Evolutionary conservation across 2,797 vertebrate genomes (phyloP), one percentile per base, ranked within the genome.

Genomic region (Coranthus polyacanthus): DNA sequence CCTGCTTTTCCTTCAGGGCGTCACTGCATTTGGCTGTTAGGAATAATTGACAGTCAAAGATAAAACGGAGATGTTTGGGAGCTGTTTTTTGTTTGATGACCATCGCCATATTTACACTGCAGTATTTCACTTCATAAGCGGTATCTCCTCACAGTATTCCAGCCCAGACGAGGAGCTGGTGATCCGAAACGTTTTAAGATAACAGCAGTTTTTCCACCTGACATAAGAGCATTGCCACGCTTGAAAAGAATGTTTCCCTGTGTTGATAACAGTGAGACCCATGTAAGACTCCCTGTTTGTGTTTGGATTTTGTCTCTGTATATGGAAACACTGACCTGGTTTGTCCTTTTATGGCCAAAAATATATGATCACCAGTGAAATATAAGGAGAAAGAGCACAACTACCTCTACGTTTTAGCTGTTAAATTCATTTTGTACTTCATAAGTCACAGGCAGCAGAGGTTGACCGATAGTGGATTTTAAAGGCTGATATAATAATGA

Each of bases 211-310:
- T 61, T 68, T 66, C 5, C 4, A 29, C 34, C 46, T 72, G 72
- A 77, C 34, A 17, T 64, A 29, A 65, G 52, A 61, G 16, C 55
- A 17, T 22, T 53, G 66, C 60, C 46, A 77, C 66, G 34, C 45
- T 66, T 6, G 1, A 58, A 46, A 71, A 62, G n/a, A 78, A 65
- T 78, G 68, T n/a, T n/a, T n/a, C n/a, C n/a, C n/a, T n/a, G n/a
- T n/a, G n/a, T 71, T 78, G 12, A 69, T 50, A 54, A 52, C 1
- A 0, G 3, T n/a, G n/a, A n/a, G 18, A 61, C 10, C 12, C 12
- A 20, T 71, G 38, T 36, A 22, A 44, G 29, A 61, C 17, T 37
- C 21, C 16, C 32, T 67, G 42, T 75, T 84, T 68, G 15, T 68
- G 20, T 75, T 69, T 46, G 36, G 59, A 42, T 41, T 21, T 21